Evolutionary conservation across 2,113 vertebrate species (phyloP), one percentile per base, ranked within the genome.

Genomic region (Taxidea taxus): DNA sequence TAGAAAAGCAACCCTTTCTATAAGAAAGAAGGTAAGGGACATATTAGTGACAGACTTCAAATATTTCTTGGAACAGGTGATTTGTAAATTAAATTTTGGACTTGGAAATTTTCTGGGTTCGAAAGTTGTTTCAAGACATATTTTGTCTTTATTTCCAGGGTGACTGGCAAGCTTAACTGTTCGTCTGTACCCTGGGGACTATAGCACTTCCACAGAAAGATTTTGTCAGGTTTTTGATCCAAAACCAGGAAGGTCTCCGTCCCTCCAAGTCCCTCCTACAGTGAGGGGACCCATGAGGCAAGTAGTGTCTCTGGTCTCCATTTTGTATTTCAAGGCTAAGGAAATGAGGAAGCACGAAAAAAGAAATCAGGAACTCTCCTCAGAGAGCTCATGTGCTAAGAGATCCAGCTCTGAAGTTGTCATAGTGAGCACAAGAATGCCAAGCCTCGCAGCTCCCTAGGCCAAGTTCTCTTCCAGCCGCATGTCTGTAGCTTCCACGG

Each of bases 391-490:
- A 27, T 44, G 87, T 18, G 84, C 68, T 84, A 39, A 92, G 74
- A 58, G 86, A 89, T 81, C 42, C 83, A 58, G 54, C 83, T 62
- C 83, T 87, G 88, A 88, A 91, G 62, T 68, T 96, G 88, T 89
- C 93, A 94, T 37, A 78, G 86, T 74, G 96, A 97, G 90, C 60
- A 51, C 58, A 94, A 90, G 94, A 94, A 94, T 90, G 95, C 94
- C 96, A 97, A 95, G 66, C 47, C 85, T 91, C 9, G 7, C 18
- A 25, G 94, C 87, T 75, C 54, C 1, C 23, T 27, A 58, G 91
- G 94, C 98, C 96, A 96, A 97, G 20, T 93, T 93, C 86, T 95
- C 88, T 74, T 95, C 85, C 91, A 94, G 98, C 96, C 97, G 97
- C 94, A 97, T 96, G 97, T 77, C 97, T 72, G 20, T 66, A 91